Evolutionary conservation across 1,140 invertebrate genomes (phyloP), one percentile per base, ranked within the genome.

Genomic region (Archivesica marissinica): DNA sequence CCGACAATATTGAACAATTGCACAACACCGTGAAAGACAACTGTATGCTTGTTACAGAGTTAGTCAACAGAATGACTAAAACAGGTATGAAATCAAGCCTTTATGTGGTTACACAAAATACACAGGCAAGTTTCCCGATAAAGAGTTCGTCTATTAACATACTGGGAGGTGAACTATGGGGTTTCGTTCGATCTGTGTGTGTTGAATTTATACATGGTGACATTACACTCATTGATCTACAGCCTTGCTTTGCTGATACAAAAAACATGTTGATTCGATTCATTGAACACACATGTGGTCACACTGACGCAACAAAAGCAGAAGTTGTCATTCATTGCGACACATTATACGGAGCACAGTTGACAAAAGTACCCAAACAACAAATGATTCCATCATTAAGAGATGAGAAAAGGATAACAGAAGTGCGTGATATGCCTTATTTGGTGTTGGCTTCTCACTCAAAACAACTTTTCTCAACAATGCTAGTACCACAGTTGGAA

Each of bases 91-190:
- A 15, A 23, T 20, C 38, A n/a, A 64, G 64, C 2, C 28, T 81
- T 4, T 81, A 33, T 28, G 35, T 81, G 39, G 79, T 52, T 41
- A 56, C 64, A 11, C 61, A 81, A 44, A 81, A 72, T 35, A 39
- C 79, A 39, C 79, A 81, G 56, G 20, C 33, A 17, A 79, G 39
- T 17, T 66, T 76, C 20, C 41, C 13, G 0, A 47, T 0, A 17
- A 13, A 25, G 1, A 20, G 15, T 33, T n/a, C 41, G 35, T 3
- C 23, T 50, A 41, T 66, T 0, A 79, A 66, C 23, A n/a, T 79
- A 11, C 13, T 38, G 0, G 68, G 79, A 20, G 30, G 15, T 41
- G 68, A 70, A 56, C 79, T 81, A 20, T 81, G 79, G 79, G 79
- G 79, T 9, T 81, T 72, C 23, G 38, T 72, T 39, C 64, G 79